These are phyloP conservation scores for Tetheella fluctuosa DNA, from an alignment of 2,888 invertebrate species.

Conservation along the genomic window DNA sequence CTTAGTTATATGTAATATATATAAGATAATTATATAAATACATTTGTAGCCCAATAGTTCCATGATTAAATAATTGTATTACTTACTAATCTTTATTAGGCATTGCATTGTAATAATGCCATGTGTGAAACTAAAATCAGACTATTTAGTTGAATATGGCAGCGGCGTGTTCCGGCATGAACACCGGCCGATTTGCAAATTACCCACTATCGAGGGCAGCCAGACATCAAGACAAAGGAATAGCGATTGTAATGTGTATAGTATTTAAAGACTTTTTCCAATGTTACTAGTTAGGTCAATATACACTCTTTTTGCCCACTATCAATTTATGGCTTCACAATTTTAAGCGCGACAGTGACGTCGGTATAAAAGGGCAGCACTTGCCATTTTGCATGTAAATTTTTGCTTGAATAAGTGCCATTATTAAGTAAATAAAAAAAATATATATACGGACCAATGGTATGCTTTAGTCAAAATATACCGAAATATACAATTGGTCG, in stretches of 20 bases:
- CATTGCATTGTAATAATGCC: background rate
- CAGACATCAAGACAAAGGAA: constrained; percentile 58
- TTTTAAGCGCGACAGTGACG: constrained; percentile 43
- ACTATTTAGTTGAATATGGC: background rate
- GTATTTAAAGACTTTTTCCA: constrained; percentile 50
- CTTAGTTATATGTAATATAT: background rate
- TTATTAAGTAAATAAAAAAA: background rate
- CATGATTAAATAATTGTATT: background rate
- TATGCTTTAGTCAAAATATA: background rate
- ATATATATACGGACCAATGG: constrained; percentile 6
- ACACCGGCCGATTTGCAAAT: too few relatives aligned
- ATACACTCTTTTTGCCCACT: constrained; percentile 43
- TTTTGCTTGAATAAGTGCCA: constrained; percentile 2
- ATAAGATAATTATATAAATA: background rate
- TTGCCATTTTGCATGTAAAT: background rate
- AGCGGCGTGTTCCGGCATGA: background rate
- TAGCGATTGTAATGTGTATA: constrained; percentile 50
- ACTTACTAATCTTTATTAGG: background rate
- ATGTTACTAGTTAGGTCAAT: constrained; percentile 56
- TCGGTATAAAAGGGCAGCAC: background rate
- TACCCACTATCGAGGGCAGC: constrained; percentile 34
- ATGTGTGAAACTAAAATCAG: background rate
- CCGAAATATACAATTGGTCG: background rate
- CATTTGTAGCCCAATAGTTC: background rate
- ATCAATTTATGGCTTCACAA: constrained; percentile 42